A percentile compares a stretch with the other conserved stretches of the same genome.
Evolutionary conservation across 2,797 vertebrate species (phyloP).

Genomic region (Erethizon dorsatum): DNA sequence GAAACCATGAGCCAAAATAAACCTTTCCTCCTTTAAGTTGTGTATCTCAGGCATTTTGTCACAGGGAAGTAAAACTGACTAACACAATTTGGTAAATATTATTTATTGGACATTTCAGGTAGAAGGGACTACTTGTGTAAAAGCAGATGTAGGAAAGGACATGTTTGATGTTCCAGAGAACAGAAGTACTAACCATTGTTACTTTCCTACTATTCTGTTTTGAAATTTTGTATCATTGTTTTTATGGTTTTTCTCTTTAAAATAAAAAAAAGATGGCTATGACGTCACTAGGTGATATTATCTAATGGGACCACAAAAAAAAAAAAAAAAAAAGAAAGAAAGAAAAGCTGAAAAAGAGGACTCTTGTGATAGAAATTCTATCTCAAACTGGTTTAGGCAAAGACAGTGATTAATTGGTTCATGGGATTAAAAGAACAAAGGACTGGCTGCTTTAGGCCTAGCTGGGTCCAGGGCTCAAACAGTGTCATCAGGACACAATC

Average conservation of each 20-base stretch:
- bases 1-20: neutral
- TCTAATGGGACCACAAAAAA: too few species aligned
- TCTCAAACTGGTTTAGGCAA: neutral
- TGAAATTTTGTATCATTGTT: too few species aligned
- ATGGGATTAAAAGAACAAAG: neutral
- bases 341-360: neutral
- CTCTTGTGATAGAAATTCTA: neutral
- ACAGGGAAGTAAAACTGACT: neutral
- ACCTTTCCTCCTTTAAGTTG: neutral
- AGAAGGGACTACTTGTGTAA: neutral
- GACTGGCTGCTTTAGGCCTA: neutral
- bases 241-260: too few species aligned
- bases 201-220: too few species aligned
- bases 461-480: neutral
- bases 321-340: too few species aligned
- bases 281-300: too few species aligned
- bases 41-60: neutral
- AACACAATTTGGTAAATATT: neutral
- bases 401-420: neutral
- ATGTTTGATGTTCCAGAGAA: neutral
- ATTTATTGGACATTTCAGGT: neutral
- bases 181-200: neutral
- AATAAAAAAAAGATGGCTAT: too few species aligned
- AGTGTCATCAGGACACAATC: neutral
- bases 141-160: neutral